Evolutionary conservation across 2,888 invertebrate genomes (phyloP).

Genomic region (Oxyscelio sp.): DNA sequence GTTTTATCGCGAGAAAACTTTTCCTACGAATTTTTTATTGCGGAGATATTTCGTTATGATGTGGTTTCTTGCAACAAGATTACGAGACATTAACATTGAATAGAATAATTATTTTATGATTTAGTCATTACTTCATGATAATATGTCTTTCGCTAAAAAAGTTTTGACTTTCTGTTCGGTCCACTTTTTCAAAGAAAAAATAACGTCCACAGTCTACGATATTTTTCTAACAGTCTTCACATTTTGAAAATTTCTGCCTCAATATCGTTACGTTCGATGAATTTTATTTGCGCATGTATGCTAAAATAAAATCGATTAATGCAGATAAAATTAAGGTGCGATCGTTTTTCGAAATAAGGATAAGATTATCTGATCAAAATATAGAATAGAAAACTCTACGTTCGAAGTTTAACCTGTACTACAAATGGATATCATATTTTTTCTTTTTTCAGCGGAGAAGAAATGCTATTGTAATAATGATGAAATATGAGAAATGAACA

Average conservation of each 20-base stretch:
- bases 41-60: background rate
- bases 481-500: constrained; percentile 24
- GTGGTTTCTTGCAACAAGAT: background rate
- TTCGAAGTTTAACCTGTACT: background rate
- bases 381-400: background rate
- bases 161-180: background rate
- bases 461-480: background rate
- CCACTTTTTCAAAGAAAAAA: background rate
- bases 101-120: no score
- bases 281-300: background rate
- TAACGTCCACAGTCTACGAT: constrained; percentile 3
- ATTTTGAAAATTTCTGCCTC: background rate
- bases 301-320: background rate
- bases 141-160: constrained; percentile 24
- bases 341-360: background rate
- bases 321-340: background rate
- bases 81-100: background rate
- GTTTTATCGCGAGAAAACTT: background rate
- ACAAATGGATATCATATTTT: background rate
- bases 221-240: background rate
- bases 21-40: background rate
- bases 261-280: background rate
- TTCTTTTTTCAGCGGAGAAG: background rate
- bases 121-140: background rate
- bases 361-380: constrained; percentile 9